A percentile compares a stretch with the other conserved stretches of the same genome.
phyloP scores from a whole-genome alignment of 1,140 invertebrate species.

The Archegozetes longisetosus region DNA sequence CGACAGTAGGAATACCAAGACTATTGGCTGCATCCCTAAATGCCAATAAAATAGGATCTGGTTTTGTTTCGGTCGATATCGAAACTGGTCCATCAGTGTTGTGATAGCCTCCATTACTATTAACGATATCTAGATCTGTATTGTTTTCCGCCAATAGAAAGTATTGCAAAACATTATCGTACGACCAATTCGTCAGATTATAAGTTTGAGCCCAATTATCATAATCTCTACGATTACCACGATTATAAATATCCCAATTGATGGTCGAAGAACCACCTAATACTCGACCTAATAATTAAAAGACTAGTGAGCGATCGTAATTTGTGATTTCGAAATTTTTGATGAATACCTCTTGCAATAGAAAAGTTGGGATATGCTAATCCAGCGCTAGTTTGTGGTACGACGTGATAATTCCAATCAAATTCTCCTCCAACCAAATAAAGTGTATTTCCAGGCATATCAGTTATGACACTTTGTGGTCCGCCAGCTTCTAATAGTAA shows the following conservation, averaged over 20 bases:
- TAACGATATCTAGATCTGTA: conserved; percentile 39
- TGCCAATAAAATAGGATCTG: not conserved
- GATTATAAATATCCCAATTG: conserved; percentile 85
- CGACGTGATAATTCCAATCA: conserved; percentile 71
- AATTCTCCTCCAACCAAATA: conserved; percentile 62
- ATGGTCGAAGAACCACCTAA: conserved; percentile 67
- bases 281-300: conserved; percentile 16
- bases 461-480: conserved; percentile 73
- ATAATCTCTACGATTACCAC: conserved; percentile 79
- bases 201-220: conserved; percentile 56
- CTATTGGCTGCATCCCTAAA: not conserved
- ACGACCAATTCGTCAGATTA: conserved; percentile 58
- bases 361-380: conserved; percentile 47
- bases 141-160: conserved; percentile 34
- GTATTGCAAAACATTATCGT: conserved; percentile 39
- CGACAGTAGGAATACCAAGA: conserved; percentile 39
- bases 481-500: conserved; percentile 75
- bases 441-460: conserved; percentile 67
- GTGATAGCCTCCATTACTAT: not conserved
- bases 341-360: conserved; percentile 8
- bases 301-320: not conserved
- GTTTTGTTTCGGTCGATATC: conserved; percentile 3
- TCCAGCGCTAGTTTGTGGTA: conserved; percentile 64
- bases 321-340: no score
- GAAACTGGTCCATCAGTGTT: not conserved